Evolutionary conservation across 2,113 vertebrate species (phyloP).

Genomic region (Dendrocopos noguchii): DNA sequence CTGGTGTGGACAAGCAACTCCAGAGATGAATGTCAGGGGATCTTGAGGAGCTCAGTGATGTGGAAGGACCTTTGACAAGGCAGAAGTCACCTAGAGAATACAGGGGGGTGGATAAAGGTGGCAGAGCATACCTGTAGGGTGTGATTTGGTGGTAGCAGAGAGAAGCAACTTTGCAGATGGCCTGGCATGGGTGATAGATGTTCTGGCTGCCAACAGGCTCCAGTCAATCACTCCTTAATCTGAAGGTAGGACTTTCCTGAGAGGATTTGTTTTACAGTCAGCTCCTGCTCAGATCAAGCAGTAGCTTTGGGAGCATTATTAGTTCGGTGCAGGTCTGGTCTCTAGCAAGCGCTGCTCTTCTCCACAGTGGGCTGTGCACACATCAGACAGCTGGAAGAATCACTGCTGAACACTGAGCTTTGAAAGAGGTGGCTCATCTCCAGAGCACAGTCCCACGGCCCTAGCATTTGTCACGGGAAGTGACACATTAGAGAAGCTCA

Average conservation of each 20-base stretch:
- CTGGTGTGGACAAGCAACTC: background rate
- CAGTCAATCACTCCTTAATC: background rate
- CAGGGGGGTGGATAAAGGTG: no score
- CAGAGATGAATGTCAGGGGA: background rate
- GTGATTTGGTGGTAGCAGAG: background rate
- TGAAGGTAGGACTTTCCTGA: background rate
- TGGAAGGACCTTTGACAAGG: background rate
- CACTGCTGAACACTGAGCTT: background rate
- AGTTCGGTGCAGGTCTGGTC: background rate
- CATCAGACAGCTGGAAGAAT: background rate
- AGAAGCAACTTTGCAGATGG: background rate
- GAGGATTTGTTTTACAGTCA: background rate
- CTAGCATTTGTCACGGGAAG: background rate
- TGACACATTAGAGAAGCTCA: background rate
- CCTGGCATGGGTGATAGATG: background rate
- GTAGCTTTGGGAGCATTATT: background rate
- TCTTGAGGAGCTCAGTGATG: background rate
- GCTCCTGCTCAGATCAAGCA: background rate
- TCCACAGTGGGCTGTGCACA: fast-evolving
- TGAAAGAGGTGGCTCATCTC: background rate
- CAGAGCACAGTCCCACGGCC: background rate
- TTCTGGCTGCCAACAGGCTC: background rate
- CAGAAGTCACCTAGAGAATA: background rate
- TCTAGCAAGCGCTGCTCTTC: background rate
- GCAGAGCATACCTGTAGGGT: background rate